Percentiles rank a stretch among this genome's conserved stretches.
phyloP scores from a whole-genome alignment of 2,113 vertebrate genomes.

The Stegostoma tigrinum region DNA sequence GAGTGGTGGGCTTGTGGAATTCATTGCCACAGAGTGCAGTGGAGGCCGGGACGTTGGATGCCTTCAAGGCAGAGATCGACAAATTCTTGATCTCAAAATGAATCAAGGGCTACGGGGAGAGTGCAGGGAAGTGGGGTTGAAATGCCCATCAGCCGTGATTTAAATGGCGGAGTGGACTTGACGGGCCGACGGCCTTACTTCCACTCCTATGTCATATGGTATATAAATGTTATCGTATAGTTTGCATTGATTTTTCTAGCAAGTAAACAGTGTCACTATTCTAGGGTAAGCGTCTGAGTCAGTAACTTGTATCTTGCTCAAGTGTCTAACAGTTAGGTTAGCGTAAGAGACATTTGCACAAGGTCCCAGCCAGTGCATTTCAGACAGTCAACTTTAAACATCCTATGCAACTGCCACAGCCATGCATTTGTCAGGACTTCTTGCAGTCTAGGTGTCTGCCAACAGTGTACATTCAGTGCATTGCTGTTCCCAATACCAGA shows the following conservation, averaged over 20 bases:
- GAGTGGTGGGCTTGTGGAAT: no score
- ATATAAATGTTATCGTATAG: neutral
- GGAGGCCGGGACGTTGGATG: no score
- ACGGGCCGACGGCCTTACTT: no score
- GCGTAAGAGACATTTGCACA: neutral
- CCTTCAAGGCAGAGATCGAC: no score
- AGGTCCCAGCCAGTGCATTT: no score
- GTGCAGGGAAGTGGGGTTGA: no score
- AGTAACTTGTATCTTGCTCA: neutral
- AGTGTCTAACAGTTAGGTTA: neutral
- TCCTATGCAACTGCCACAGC: neutral
- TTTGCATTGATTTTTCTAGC: neutral
- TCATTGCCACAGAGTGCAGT: no score
- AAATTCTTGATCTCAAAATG: no score
- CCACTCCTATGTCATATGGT: no score
- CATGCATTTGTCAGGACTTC: neutral
- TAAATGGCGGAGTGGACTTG: no score
- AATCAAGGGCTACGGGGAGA: no score
- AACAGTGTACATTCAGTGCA: neutral
- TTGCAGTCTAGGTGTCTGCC: neutral
- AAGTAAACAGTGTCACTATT: neutral
- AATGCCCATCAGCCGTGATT: no score
- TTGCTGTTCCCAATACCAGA: neutral
- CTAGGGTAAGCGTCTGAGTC: neutral
- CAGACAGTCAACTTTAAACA: neutral